phyloP scores from a whole-genome alignment of 2,113 vertebrate genomes.

The Equus quagga region DNA sequence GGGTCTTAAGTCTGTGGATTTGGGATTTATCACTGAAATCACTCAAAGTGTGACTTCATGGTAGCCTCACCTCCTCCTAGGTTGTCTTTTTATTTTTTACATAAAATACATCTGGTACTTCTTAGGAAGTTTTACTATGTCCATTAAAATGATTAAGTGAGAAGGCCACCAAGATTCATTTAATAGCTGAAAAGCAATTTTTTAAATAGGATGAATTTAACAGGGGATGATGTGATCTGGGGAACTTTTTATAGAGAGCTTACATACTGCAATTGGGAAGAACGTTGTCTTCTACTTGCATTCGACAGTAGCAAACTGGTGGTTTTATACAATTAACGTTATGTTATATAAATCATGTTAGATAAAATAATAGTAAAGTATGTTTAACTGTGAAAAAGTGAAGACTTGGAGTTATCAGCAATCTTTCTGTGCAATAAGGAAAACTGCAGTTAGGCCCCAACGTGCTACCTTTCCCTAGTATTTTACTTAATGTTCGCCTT shows the following conservation, averaged over 20 bases:
- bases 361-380: conserved; percentile 64
- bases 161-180: conserved; percentile 54
- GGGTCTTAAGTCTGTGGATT: not conserved
- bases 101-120: conserved; percentile 50
- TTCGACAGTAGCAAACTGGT: conserved; percentile 64
- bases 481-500: conserved; percentile 67
- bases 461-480: conserved; percentile 50
- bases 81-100: conserved; percentile 57
- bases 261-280: conserved; percentile 47
- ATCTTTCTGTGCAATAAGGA: conserved; percentile 75
- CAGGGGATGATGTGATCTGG: conserved; percentile 22
- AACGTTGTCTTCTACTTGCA: conserved; percentile 69
- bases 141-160: conserved; percentile 47
- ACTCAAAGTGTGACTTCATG: conserved; percentile 39
- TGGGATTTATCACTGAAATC: conserved; percentile 52
- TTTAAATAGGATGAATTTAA: conserved; percentile 63
- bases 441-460: conserved; percentile 63
- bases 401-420: conserved; percentile 60
- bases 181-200: conserved; percentile 56
- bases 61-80: conserved; percentile 12
- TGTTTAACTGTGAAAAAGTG: conserved; percentile 74
- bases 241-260: conserved; percentile 59
- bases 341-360: conserved; percentile 55
- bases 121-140: conserved; percentile 56
- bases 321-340: conserved; percentile 68